phyloP scores from a whole-genome alignment of 2,797 vertebrate species.

The Bryconaethiops microstoma region DNA sequence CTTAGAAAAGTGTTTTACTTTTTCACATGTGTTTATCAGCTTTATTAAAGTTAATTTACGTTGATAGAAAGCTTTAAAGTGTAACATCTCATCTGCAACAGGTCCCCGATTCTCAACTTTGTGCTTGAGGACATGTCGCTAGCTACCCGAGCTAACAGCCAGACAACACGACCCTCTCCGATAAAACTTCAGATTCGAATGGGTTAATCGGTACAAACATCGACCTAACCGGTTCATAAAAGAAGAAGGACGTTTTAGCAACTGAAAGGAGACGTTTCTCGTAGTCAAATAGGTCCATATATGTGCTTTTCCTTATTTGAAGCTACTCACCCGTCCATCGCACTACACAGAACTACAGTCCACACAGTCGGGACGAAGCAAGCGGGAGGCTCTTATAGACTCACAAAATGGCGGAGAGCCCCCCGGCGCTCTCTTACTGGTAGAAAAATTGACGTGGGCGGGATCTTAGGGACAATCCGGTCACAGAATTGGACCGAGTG shows the following conservation, averaged over 20 bases:
- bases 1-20: too few relatives aligned
- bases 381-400: conserved; percentile 69
- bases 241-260: not conserved
- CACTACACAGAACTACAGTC: conserved; percentile 91
- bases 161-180: conserved; percentile 5
- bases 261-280: not conserved
- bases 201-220: not conserved
- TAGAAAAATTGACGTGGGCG: conserved; percentile 65
- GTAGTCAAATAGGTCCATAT: not conserved
- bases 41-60: not conserved
- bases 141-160: not conserved
- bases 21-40: not conserved
- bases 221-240: not conserved
- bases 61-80: not conserved
- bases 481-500: conserved; percentile 68
- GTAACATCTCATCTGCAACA: not conserved
- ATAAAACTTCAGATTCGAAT: not conserved
- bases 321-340: conserved; percentile 97
- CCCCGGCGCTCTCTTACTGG: conserved; percentile 75
- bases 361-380: conserved; percentile 71
- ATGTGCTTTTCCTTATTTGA: conserved; percentile 44
- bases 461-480: conserved; percentile 29
- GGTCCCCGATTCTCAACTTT: not conserved
- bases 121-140: conserved; percentile 34
- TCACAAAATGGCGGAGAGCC: conserved; percentile 82